A percentile compares a stretch with the other conserved stretches of the same genome.
phyloP scores from a whole-genome alignment of 2,797 vertebrate species.

The Gadopsis bispinosus region DNA sequence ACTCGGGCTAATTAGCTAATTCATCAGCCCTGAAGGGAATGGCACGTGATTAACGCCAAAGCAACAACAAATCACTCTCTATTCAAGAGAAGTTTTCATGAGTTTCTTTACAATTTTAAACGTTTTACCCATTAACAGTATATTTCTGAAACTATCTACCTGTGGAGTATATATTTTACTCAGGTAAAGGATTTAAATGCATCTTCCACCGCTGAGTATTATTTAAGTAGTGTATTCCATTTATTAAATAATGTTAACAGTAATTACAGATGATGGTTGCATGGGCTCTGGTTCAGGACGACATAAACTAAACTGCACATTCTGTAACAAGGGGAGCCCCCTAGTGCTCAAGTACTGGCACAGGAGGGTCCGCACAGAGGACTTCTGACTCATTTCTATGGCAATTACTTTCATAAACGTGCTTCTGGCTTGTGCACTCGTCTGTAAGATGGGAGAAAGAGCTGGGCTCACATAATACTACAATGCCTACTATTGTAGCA shows the following conservation, averaged over 20 bases:
- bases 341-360: constrained; percentile 50
- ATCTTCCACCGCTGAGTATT: neutral
- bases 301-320: neutral
- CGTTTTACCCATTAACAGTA: neutral
- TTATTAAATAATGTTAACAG: neutral
- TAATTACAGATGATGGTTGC: neutral
- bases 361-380: neutral
- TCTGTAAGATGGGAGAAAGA: neutral
- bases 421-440: neutral
- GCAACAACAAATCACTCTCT: constrained; percentile 35
- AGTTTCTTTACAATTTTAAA: neutral
- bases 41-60: constrained; percentile 55
- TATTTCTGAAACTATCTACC: neutral
- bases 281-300: neutral
- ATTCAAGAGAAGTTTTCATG: neutral
- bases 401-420: neutral
- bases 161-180: neutral
- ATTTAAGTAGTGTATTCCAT: neutral
- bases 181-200: neutral
- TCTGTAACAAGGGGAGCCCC: constrained; percentile 54
- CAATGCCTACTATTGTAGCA: neutral
- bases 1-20: constrained; percentile 72
- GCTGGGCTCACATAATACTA: neutral
- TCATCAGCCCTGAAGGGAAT: constrained; percentile 53
- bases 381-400: neutral